A percentile compares a stretch with the other conserved stretches of the same genome.
Evolutionary conservation across 1,140 invertebrate genomes (phyloP).

Genomic region (Sycobia sp.): DNA sequence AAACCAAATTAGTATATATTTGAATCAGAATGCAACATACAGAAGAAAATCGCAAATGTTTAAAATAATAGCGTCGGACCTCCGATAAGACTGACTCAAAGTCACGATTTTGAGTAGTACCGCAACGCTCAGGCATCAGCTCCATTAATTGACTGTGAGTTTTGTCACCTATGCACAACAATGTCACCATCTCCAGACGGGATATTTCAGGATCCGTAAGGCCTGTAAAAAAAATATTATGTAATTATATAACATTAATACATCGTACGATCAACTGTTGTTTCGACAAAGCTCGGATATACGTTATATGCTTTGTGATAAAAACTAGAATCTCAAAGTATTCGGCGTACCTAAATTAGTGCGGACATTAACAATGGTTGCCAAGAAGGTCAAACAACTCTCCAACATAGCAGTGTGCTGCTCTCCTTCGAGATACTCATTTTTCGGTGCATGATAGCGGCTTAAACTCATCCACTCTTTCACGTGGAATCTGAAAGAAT

Average conservation of each 20-base stretch:
- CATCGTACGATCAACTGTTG: too few species aligned
- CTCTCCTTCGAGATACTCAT: slow-evolving; percentile 71
- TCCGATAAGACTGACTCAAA: slow-evolving; percentile 85
- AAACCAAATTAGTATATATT: background rate
- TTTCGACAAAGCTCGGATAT: too few species aligned
- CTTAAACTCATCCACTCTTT: slow-evolving; percentile 84
- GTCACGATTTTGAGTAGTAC: slow-evolving; percentile 86
- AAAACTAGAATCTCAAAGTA: background rate
- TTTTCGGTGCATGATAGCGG: slow-evolving; percentile 68
- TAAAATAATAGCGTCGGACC: slow-evolving; percentile 49
- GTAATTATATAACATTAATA: too few species aligned
- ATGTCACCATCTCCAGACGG: slow-evolving; percentile 88
- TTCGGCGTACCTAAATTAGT: slow-evolving; percentile 79
- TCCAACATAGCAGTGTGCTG: slow-evolving; percentile 89
- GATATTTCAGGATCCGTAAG: slow-evolving; percentile 66
- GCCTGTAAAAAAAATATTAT: slow-evolving; percentile 45
- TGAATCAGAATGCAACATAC: background rate
- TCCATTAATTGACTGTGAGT: slow-evolving; percentile 95
- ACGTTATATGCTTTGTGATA: too few species aligned
- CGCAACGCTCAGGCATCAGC: slow-evolving; percentile 92
- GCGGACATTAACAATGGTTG: slow-evolving; percentile 86
- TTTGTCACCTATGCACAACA: slow-evolving; percentile 91
- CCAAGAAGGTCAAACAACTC: slow-evolving; percentile 87
- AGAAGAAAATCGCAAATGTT: too few species aligned
- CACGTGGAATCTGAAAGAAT: slow-evolving; percentile 73